Evolutionary conservation across 2,113 vertebrate genomes (phyloP).

Genomic region (Butorides virescens): DNA sequence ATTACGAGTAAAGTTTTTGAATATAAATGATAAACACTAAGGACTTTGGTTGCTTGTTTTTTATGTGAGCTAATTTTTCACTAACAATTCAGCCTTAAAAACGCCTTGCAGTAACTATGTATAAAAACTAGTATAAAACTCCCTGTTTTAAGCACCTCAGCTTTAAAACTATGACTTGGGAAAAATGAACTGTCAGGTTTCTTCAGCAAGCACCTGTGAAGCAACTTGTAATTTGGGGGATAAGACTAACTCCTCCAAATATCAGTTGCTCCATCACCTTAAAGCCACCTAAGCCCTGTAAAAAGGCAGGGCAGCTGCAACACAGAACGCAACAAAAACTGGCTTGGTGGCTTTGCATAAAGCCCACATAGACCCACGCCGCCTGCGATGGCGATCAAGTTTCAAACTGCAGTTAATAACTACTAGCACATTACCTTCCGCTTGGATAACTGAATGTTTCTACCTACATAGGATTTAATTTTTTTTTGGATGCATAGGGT

Average conservation of each 20-base stretch:
- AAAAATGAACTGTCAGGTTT: neutral
- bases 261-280: neutral
- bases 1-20: neutral
- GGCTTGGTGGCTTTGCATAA: neutral
- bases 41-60: neutral
- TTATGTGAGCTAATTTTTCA: neutral
- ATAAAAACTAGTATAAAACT: too few relatives aligned
- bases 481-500: neutral
- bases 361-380: neutral
- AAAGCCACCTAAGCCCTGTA: neutral
- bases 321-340: neutral
- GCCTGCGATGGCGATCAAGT: neutral
- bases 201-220: neutral
- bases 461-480: neutral
- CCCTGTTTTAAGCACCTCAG: neutral
- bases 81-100: neutral
- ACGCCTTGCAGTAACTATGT: neutral
- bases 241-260: neutral
- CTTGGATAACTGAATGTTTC: neutral
- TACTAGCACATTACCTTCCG: neutral
- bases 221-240: neutral
- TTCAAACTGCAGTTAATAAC: neutral
- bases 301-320: neutral
- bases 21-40: neutral
- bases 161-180: neutral